Percentiles rank a stretch among this genome's conserved stretches.
phyloP scores from a whole-genome alignment of 1,140 invertebrate species.

The Drosophila ercepeae region DNA sequence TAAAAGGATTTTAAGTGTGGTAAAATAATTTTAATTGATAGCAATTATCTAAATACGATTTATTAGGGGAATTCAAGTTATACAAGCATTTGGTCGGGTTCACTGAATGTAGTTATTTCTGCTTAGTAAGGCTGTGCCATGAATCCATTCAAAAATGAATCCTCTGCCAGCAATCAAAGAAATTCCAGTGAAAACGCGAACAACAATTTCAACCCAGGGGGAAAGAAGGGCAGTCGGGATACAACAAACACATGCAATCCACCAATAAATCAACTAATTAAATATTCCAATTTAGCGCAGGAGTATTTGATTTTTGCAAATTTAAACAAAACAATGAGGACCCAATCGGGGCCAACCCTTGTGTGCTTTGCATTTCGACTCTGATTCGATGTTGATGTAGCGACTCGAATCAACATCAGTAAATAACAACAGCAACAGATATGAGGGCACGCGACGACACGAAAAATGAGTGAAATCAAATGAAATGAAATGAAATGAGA shows the following conservation, averaged over 20 bases:
- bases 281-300: constrained; percentile 60
- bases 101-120: neutral
- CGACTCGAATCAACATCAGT: constrained; percentile 65
- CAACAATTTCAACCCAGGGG: constrained; percentile 17
- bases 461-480: constrained; percentile 59
- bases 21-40: constrained; percentile 18
- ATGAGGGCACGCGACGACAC: constrained; percentile 49
- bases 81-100: neutral
- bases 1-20: constrained; percentile 1
- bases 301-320: constrained; percentile 67
- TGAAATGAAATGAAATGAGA: constrained; percentile 49
- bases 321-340: constrained; percentile 54
- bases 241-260: constrained; percentile 31
- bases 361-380: constrained; percentile 40
- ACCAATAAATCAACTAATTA: constrained; percentile 72
- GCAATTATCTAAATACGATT: constrained; percentile 15
- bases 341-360: constrained; percentile 26
- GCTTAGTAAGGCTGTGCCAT: constrained; percentile 16
- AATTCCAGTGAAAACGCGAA: constrained; percentile 20
- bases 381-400: constrained; percentile 70
- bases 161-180: constrained; percentile 16
- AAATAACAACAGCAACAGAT: constrained; percentile 39
- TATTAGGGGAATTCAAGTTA: neutral
- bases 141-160: neutral
- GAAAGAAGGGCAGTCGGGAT: constrained; percentile 17